Evolutionary conservation across 2,888 invertebrate species (phyloP).

Genomic region (Athalia cordata): DNA sequence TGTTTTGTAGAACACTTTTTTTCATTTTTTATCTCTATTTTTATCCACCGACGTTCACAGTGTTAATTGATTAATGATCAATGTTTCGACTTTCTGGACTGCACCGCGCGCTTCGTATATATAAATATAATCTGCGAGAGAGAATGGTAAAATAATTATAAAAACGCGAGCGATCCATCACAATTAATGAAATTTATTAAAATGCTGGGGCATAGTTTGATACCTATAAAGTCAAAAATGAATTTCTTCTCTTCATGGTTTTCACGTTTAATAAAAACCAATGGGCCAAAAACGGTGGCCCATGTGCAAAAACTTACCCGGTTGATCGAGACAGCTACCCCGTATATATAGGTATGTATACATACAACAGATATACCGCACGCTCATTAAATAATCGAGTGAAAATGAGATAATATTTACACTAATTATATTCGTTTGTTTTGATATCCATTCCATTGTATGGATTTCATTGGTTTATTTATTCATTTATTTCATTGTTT

Average conservation of each 20-base stretch:
- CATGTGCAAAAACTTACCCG: neutral
- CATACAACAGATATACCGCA: neutral
- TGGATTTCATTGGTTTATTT: too few relatives aligned
- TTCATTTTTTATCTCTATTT: too few relatives aligned
- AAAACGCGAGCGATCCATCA: neutral
- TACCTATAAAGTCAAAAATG: neutral
- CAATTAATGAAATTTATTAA: too few relatives aligned
- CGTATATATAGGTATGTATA: neutral
- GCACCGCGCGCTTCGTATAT: neutral
- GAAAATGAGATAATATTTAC: too few relatives aligned
- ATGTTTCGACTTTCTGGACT: neutral
- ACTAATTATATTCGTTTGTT: too few relatives aligned
- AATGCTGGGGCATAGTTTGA: neutral
- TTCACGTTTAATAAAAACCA: neutral
- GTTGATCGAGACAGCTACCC: neutral
- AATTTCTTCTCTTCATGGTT: neutral
- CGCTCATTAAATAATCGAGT: too few relatives aligned
- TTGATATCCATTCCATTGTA: too few relatives aligned
- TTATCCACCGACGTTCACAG: neutral
- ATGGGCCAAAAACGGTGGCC: too few relatives aligned
- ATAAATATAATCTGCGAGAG: neutral
- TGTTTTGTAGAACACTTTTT: too few relatives aligned
- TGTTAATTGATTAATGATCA: slow-evolving; percentile 37
- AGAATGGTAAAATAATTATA: neutral
- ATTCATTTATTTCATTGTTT: too few relatives aligned